Percentiles rank a stretch among this genome's conserved stretches.
Conservation (phyloP, 2,797 vertebrate species). For the Artibeus jamaicensis region DNA sequence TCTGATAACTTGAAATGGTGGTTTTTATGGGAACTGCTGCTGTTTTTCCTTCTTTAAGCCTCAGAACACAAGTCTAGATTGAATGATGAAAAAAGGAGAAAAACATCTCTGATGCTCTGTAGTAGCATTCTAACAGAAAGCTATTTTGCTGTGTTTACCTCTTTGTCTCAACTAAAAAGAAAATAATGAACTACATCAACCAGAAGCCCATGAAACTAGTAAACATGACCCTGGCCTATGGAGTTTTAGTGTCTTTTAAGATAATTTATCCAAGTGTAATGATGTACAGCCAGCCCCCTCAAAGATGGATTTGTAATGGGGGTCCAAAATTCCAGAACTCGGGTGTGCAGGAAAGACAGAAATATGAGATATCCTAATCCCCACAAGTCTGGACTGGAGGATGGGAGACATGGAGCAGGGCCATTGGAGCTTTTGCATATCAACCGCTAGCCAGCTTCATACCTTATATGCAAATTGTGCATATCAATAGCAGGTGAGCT, state of each 20-base stretch:
- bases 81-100: constrained; percentile 9
- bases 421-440: no score
- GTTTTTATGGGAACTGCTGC: constrained; percentile 40
- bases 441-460: no score
- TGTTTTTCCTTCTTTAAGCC: constrained; percentile 34
- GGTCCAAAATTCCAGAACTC: no score
- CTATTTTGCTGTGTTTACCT: constrained; percentile 19
- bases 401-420: no score
- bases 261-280: not conserved
- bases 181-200: constrained; percentile 43
- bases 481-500: no score
- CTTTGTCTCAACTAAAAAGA: constrained; percentile 43
- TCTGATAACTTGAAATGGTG: constrained; percentile 2
- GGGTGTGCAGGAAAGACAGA: no score
- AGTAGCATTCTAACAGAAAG: constrained; percentile 9
- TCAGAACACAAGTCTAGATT: constrained; percentile 37
- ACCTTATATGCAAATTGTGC: no score
- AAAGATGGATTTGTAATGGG: no score
- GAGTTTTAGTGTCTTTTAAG: not conserved
- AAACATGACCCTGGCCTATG: not conserved
- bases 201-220: not conserved
- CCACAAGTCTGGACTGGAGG: no score
- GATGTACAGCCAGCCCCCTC: no score
- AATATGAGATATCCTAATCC: no score
- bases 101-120: not conserved